Base-by-base conservation (phyloP, 1,140 invertebrate species). In the Mesaphorura yosii region DNA sequence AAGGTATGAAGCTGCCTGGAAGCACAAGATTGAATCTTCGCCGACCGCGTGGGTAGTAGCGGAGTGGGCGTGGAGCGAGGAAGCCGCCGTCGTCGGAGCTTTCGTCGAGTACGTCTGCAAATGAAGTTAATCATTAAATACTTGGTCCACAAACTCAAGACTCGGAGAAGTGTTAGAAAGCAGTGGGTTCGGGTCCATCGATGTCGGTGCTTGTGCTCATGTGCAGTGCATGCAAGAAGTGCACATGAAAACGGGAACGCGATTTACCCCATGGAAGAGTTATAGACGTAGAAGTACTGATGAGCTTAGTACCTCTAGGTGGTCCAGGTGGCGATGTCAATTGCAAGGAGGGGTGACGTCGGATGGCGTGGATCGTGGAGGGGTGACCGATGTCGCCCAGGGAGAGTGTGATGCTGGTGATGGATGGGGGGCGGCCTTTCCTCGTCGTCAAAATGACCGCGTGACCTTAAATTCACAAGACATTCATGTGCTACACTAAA, bases 301-400 rank as follows among this genome's bases (percentile, higher is more conserved):
- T 14, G 22, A 5, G 12, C 27, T 25, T 26, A 17, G 22, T 55
- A 55, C 53, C 58, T 53, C 51, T 60, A 60, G 34, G 58, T 60
- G 39, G 58, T 60, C 50, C 54, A 60, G 2, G 58, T 50, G 22
- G 51, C 48, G 40, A 63, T 63, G 44, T 63, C 61, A 48, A 63
- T 58, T 37, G 58, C 61, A 53, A 63, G 65, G 62, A 62, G 64
- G 50, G 59, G 54, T 26, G 59, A 65, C 19, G 74, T 72, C 40
- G 70, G 73, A 53, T 73, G 70, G 34, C 76, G 71, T 69, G 55
- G 75, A 65, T 20, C n/a, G n/a, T n/a, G 71, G 69, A 51, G 74
- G 65, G 29, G 70, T 63, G 55, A 61, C 14, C 61, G 47, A 50
- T 59, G 57, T 54, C 61, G 47, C 41, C 61, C 55, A 62, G 60